Conservation (phyloP, 2,113 vertebrate species). For the Lepisosteus osseus region DNA sequence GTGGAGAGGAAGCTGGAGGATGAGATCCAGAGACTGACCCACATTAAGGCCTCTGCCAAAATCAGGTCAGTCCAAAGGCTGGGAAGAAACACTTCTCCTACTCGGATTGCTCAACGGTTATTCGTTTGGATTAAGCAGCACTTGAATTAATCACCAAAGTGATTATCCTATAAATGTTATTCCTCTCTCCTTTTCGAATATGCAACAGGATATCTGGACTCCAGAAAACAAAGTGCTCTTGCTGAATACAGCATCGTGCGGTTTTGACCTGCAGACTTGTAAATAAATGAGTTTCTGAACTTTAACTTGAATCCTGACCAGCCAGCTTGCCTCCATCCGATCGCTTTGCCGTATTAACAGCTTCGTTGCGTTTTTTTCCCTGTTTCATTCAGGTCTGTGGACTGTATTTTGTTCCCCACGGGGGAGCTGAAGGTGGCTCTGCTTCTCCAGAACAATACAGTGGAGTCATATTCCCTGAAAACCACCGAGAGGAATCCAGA, state of each 20-base stretch:
- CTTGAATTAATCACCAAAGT: too few relatives aligned
- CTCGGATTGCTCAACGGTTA: neutral
- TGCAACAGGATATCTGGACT: too few relatives aligned
- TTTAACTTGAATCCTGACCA: too few relatives aligned
- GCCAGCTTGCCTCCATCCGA: too few relatives aligned
- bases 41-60: conserved; percentile 84
- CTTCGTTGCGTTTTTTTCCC: neutral
- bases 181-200: too few relatives aligned
- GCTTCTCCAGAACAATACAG: conserved; percentile 87
- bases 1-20: conserved; percentile 65
- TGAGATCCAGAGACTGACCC: conserved; percentile 76
- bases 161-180: too few relatives aligned
- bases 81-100: neutral
- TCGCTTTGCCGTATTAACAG: too few relatives aligned
- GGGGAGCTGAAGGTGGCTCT: conserved; percentile 84
- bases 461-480: conserved; percentile 77
- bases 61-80: conserved; percentile 76
- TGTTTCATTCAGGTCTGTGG: conserved; percentile 73
- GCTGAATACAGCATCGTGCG: too few relatives aligned
- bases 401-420: conserved; percentile 70
- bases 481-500: conserved; percentile 46
- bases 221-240: too few relatives aligned
- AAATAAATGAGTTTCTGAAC: too few relatives aligned
- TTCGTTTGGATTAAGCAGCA: neutral
- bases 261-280: too few relatives aligned